Conservation (phyloP, 2,113 vertebrate species). For the Aspiorhynchus laticeps region DNA sequence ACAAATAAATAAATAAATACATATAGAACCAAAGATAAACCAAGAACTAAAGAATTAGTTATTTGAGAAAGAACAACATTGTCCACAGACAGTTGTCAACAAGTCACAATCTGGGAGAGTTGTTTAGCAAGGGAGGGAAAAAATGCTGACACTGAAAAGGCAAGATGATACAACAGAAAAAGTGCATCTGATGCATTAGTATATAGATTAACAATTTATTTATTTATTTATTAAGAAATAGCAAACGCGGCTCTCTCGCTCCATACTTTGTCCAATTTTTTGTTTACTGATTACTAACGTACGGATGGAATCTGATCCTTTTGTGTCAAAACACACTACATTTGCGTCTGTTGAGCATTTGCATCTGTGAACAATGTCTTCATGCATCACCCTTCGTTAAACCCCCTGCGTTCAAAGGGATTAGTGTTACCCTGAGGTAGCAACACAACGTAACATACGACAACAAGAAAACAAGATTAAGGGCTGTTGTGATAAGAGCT, state of each 20-base stretch:
- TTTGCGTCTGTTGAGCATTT: neutral
- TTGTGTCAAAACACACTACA: neutral
- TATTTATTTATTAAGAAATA: no score
- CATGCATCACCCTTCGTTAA: neutral
- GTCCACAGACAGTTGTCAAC: neutral
- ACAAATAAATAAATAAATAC: neutral
- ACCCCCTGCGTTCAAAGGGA: neutral
- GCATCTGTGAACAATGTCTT: constrained; percentile 1
- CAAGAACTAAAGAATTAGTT: constrained; percentile 4
- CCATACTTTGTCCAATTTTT: no score
- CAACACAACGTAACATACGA: neutral
- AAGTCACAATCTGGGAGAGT: neutral
- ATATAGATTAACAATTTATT: neutral
- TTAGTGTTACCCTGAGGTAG: neutral
- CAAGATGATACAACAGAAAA: neutral
- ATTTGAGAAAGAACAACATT: neutral
- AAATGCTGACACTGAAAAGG: no score
- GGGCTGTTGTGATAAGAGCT: neutral
- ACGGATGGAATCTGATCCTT: constrained; percentile 29
- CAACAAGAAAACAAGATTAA: constrained; percentile 36
- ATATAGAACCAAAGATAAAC: constrained; percentile 55
- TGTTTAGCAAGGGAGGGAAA: neutral
- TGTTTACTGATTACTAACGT: neutral
- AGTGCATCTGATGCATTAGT: neutral
- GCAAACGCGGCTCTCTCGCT: no score